A percentile compares a stretch with the other conserved stretches of the same genome.
phyloP scores from a whole-genome alignment of 1,140 invertebrate species.

The Amyelois transitella region DNA sequence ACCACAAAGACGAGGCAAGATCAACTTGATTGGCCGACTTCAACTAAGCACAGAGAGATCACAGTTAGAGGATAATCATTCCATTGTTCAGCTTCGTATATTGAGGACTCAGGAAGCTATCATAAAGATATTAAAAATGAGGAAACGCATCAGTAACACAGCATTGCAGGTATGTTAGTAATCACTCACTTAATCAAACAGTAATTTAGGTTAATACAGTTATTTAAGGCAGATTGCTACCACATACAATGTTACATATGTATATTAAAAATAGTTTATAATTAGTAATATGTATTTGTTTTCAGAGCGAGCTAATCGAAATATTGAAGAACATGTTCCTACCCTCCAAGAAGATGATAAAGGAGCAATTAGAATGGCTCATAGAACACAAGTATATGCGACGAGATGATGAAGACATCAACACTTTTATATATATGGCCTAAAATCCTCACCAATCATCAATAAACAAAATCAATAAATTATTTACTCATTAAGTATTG shows the following conservation, averaged over 20 bases:
- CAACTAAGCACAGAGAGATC: conserved; percentile 96
- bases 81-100: conserved; percentile 96
- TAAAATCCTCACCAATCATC: conserved; percentile 71
- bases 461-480: conserved; percentile 55
- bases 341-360: conserved; percentile 99
- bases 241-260: too few relatives aligned
- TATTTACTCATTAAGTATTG: conserved; percentile 37
- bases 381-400: conserved; percentile 99
- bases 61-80: conserved; percentile 97
- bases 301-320: conserved; percentile 93
- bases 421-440: conserved; percentile 98
- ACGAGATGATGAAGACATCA: conserved; percentile 97
- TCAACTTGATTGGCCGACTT: conserved; percentile 94
- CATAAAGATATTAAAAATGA: conserved; percentile 99
- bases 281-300: conserved; percentile 13
- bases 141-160: conserved; percentile 94
- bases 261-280: neutral
- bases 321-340: conserved; percentile 99
- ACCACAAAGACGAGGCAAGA: conserved; percentile 93
- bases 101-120: conserved; percentile 96
- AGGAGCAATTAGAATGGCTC: conserved; percentile 99
- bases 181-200: too few relatives aligned
- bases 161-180: conserved; percentile 88
- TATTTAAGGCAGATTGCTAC: too few relatives aligned
- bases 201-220: too few relatives aligned